These are phyloP conservation scores for Chiloscyllium punctatum DNA, from an alignment of 2,797 vertebrate species.

Conservation along the genomic window DNA sequence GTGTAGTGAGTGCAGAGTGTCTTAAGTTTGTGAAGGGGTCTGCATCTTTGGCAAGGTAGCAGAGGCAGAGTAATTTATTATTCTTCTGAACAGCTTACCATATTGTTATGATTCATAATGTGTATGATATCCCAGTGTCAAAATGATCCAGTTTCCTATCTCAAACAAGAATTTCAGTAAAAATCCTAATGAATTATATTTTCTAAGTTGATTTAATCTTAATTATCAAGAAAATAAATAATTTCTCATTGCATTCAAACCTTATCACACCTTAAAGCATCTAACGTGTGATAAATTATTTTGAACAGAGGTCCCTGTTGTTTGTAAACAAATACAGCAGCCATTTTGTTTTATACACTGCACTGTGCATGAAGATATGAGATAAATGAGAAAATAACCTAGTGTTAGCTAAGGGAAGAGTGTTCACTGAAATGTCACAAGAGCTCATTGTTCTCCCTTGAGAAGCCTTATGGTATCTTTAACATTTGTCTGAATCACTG, in stretches of 20 bases:
- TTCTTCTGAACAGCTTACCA: not conserved
- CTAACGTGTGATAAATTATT: not conserved
- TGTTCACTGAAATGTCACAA: not conserved
- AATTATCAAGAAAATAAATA: not conserved
- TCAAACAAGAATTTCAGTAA: not conserved
- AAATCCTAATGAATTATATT: not conserved
- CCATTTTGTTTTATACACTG: not conserved
- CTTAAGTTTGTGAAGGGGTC: too few species aligned
- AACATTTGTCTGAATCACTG: not conserved
- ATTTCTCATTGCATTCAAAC: not conserved
- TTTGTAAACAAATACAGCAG: not conserved
- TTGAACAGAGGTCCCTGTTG: not conserved
- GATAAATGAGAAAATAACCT: not conserved
- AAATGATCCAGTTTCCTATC: not conserved
- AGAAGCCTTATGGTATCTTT: not conserved
- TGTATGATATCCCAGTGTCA: not conserved
- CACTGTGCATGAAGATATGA: not conserved
- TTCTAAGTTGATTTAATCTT: not conserved
- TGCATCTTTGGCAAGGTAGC: not conserved
- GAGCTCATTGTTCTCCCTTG: not conserved
- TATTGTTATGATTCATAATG: not conserved
- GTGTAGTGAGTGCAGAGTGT: too few species aligned
- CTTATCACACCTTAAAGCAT: slow-evolving; percentile 4
- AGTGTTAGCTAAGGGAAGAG: not conserved
- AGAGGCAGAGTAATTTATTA: not conserved